A percentile compares a stretch with the other conserved stretches of the same genome.
Conservation (phyloP, 2,113 vertebrate species). For the Siniperca chuatsi region DNA sequence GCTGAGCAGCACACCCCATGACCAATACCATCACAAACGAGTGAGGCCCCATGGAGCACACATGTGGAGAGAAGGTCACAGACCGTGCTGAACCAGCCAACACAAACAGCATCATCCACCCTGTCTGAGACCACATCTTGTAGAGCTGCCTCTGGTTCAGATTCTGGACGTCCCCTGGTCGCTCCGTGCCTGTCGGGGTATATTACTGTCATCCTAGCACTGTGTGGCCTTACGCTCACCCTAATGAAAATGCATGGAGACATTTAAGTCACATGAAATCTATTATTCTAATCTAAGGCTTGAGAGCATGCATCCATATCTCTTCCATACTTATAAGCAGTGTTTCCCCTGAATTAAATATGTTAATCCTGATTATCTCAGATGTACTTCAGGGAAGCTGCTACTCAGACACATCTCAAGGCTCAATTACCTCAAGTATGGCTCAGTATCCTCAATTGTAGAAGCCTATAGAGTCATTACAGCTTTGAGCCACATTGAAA, state of each 20-base stretch:
- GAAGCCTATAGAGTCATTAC: conserved; percentile 20
- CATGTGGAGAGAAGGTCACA: conserved; percentile 72
- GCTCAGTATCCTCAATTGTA: conserved; percentile 2
- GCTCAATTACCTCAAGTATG: neutral
- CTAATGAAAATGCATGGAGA: conserved; percentile 65
- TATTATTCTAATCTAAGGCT: conserved; percentile 24
- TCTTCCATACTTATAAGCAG: neutral
- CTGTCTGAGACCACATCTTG: conserved; percentile 41
- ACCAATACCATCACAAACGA: conserved; percentile 64
- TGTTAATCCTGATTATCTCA: conserved; percentile 34
- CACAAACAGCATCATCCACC: conserved; percentile 46
- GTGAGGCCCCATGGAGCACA: conserved; percentile 49
- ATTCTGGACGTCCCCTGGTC: conserved; percentile 42
- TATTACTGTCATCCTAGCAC: conserved; percentile 45
- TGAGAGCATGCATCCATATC: neutral
- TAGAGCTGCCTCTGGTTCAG: conserved; percentile 47
- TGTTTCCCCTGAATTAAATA: conserved; percentile 20
- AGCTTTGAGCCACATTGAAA: neutral
- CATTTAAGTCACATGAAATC: conserved; percentile 64
- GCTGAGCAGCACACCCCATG: conserved; percentile 50
- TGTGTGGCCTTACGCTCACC: conserved; percentile 15
- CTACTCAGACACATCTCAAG: conserved; percentile 9
- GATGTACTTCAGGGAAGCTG: conserved; percentile 4
- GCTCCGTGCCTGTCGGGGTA: conserved; percentile 46
- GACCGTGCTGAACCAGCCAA: conserved; percentile 51